Percentiles rank a stretch among this genome's conserved stretches.
Conservation (phyloP, 2,113 vertebrate species). For the Jacana jacana region DNA sequence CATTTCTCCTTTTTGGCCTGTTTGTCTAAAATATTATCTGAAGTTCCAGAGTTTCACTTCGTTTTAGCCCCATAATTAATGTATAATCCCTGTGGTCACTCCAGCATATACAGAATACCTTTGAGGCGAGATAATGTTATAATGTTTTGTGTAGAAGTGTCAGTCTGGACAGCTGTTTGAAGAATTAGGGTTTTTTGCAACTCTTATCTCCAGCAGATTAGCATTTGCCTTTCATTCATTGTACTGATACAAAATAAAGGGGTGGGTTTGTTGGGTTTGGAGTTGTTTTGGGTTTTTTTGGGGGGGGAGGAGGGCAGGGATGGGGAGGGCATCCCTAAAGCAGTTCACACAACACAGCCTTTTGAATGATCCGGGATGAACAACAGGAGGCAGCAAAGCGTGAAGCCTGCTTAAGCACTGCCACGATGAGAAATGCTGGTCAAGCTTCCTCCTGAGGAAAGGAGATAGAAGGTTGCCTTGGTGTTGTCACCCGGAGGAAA, state of each 20-base stretch:
- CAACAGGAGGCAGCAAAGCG: constrained; percentile 36
- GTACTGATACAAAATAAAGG: background rate
- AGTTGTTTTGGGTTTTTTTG: background rate
- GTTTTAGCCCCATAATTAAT: background rate
- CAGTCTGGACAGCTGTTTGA: background rate
- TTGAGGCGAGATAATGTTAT: background rate
- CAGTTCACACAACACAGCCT: rapidly evolving
- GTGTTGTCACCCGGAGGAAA: background rate
- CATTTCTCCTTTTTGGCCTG: background rate
- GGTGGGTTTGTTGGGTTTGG: rapidly evolving
- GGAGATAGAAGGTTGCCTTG: background rate
- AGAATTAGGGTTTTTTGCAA: background rate
- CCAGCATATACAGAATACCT: background rate
- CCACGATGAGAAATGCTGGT: rapidly evolving
- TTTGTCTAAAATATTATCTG: background rate
- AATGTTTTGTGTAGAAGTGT: background rate
- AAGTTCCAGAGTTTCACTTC: background rate
- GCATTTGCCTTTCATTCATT: background rate
- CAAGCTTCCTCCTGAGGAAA: background rate
- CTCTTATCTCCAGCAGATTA: background rate
- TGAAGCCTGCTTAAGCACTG: background rate
- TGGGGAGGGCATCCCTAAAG: background rate
- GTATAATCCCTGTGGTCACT: background rate
- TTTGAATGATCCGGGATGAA: background rate
- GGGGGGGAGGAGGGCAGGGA: background rate